phyloP scores from a whole-genome alignment of 2,888 invertebrate genomes.

The Ophion ellenae region DNA sequence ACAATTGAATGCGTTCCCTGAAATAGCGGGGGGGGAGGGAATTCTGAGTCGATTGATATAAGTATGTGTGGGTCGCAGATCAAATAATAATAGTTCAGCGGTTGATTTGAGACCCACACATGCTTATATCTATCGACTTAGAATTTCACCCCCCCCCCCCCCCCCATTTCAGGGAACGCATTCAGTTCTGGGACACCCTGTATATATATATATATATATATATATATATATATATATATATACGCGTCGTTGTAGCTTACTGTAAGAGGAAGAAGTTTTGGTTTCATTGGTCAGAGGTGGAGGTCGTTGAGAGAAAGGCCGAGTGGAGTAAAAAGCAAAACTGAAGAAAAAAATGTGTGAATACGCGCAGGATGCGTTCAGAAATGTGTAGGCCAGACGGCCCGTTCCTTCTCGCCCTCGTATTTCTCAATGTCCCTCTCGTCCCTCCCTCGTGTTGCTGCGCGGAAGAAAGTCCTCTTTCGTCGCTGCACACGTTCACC shows the following conservation, averaged over 20 bases:
- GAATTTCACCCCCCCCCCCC: no score
- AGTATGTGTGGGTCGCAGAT: no score
- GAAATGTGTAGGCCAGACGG: constrained; percentile 4
- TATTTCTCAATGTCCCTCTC: neutral
- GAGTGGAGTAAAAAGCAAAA: constrained; percentile 2
- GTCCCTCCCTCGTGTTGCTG: constrained; percentile 43
- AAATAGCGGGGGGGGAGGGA: no score
- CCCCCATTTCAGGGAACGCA: no score
- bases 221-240: neutral
- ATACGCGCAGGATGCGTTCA: constrained; percentile 66
- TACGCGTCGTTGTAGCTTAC: neutral
- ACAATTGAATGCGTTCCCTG: no score
- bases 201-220: no score
- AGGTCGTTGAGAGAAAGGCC: constrained; percentile 55
- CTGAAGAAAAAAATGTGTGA: constrained; percentile 34
- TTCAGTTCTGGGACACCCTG: no score
- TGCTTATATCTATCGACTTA: no score
- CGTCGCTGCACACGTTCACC: constrained; percentile 61
- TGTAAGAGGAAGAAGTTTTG: constrained; percentile 59
- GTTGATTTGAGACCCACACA: no score
- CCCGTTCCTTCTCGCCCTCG: neutral
- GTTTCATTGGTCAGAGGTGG: constrained; percentile 66
- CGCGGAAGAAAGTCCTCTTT: constrained; percentile 74
- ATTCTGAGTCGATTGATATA: no score
- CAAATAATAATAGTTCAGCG: no score